Base-by-base conservation (phyloP, 2,113 vertebrate genomes). In the Athene noctua region DNA sequence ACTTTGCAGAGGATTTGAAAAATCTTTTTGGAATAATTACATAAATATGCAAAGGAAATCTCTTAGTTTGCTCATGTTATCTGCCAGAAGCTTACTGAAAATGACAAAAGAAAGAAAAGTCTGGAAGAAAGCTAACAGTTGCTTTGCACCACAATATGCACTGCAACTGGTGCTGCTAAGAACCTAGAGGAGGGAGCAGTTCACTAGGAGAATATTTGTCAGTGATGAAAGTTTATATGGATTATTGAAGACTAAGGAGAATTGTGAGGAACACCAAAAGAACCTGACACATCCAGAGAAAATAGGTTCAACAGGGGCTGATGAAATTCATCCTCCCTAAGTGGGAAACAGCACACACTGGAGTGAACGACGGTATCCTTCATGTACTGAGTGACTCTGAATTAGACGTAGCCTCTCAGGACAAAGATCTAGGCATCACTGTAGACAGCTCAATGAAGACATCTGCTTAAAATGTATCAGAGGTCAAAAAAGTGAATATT, bases 401-500 rank as follows among this genome's bases (percentile, higher is more conserved):
- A 82, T 91, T 93, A 73, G 81, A 65, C 3, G 6, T 55, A 80
- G 42, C 80, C 94, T 94, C 91, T 92, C 74, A 92, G 90, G 92
- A 92, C 72, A 86, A 91, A 93, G 66, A 93, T 96, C 87, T 93
- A 89, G 89, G 77, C 85, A 83, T 91, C 63, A 12, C 62, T 80
- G 42, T 62, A 89, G 91, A 89, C 86, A 91, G 80, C 59, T 96
- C 77, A 92, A 19, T 87, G 73, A 86, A 95, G 83, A 83, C 40
- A 66, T 88, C 80, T 90, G 73, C 78, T 95, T 97, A 92, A 96
- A 96, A 90, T 72, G 63, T 80, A 92, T 74, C 91, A 95, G 63
- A 97, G 95, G 91, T 97, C 92, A 96, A 85, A 96, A 94, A 92
- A 84, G 7, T 72, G 92, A 96, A 96, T 83, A 58, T 86, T 94